Percentiles rank a stretch among this genome's conserved stretches.
These are phyloP conservation scores for Pagrus major DNA, from an alignment of 2,113 vertebrate species.

Conservation along the genomic window DNA sequence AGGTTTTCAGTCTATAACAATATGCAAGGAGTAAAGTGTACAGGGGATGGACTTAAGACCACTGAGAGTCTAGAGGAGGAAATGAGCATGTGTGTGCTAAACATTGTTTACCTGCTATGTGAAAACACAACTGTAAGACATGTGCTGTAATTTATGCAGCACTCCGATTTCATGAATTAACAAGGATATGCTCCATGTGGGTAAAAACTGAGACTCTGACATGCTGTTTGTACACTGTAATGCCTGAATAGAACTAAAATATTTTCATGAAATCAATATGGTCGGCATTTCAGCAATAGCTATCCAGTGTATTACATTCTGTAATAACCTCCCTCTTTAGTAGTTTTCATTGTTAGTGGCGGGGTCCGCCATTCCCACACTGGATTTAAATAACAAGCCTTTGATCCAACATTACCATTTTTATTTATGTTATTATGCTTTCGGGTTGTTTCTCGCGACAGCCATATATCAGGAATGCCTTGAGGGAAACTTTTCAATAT, in stretches of 20 bases:
- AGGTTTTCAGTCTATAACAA: neutral
- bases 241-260: no score
- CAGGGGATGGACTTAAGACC: neutral
- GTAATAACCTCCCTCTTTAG: neutral
- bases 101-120: neutral
- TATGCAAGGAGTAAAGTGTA: neutral
- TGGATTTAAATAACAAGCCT: neutral
- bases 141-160: slow-evolving; percentile 17
- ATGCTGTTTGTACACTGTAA: no score
- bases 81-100: neutral
- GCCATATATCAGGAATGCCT: neutral
- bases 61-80: neutral
- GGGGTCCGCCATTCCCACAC: neutral
- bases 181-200: slow-evolving; percentile 1
- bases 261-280: neutral
- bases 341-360: neutral
- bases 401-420: neutral
- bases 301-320: neutral
- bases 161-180: slow-evolving; percentile 17
- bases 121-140: slow-evolving; percentile 25
- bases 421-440: no score
- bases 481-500: no score
- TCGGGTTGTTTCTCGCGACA: no score
- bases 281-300: neutral
- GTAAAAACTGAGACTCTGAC: neutral